A percentile compares a stretch with the other conserved stretches of the same genome.
Evolutionary conservation across 2,888 invertebrate genomes (phyloP).

Genomic region (Diarsia brunnea): DNA sequence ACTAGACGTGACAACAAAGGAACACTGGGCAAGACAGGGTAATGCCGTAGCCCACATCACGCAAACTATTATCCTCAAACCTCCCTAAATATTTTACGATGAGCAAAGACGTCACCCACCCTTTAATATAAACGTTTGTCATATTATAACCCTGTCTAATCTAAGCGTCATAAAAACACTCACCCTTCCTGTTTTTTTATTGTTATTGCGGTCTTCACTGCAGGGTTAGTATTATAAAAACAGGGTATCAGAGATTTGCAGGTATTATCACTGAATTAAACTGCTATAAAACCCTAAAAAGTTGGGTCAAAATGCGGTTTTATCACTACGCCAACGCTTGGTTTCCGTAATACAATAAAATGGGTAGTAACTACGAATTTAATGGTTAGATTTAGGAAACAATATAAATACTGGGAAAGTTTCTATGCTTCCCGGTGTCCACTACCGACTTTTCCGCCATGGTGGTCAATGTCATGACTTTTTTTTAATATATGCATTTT

Average conservation of each 20-base stretch:
- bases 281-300: neutral
- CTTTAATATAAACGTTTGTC: slow-evolving; percentile 27
- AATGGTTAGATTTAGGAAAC: neutral
- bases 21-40: neutral
- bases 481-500: no score
- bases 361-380: neutral
- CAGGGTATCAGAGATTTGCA: neutral
- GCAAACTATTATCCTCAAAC: slow-evolving; percentile 22
- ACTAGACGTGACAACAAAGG: slow-evolving; percentile 23
- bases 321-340: neutral
- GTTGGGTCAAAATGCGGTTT: neutral
- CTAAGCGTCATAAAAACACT: slow-evolving; percentile 22
- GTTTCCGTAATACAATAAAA: neutral
- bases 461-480: no score
- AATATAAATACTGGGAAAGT: neutral
- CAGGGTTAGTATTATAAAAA: slow-evolving; percentile 11
- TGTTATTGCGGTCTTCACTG: slow-evolving; percentile 37
- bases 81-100: slow-evolving; percentile 35
- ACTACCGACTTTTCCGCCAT: no score
- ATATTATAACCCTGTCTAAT: slow-evolving; percentile 34
- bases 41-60: slow-evolving; percentile 13
- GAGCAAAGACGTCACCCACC: slow-evolving; percentile 1
- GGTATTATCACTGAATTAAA: slow-evolving; percentile 28
- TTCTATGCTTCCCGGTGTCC: no score
- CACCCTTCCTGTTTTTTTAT: slow-evolving; percentile 38